phyloP scores from a whole-genome alignment of 2,888 invertebrate species.

The Arctia plantaginis region DNA sequence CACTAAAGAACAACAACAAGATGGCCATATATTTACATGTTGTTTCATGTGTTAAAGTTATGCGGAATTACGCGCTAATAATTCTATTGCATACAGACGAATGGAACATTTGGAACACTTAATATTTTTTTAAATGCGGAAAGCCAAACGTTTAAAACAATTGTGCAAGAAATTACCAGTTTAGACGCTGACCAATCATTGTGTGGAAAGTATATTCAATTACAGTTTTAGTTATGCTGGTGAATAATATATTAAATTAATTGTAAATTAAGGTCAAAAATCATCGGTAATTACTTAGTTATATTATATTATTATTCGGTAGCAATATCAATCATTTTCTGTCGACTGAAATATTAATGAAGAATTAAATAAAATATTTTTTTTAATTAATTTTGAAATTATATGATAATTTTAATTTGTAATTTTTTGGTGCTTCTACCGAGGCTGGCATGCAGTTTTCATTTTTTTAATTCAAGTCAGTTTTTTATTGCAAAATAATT shows the following conservation, averaged over 20 bases:
- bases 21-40: too few relatives aligned
- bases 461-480: too few relatives aligned
- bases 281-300: neutral
- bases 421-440: too few relatives aligned
- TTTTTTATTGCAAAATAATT: too few relatives aligned
- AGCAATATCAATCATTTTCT: neutral
- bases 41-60: neutral
- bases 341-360: neutral
- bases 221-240: neutral
- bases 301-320: neutral
- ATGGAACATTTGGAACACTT: neutral
- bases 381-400: too few relatives aligned
- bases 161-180: neutral
- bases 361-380: neutral
- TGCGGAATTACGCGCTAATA: neutral
- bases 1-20: neutral
- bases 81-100: neutral
- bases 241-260: neutral
- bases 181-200: neutral
- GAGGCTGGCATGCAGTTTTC: too few relatives aligned
- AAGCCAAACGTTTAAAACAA: neutral
- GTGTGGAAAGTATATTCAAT: neutral
- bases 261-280: neutral
- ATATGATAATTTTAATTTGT: too few relatives aligned
- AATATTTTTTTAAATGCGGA: neutral